Evolutionary conservation across 2,113 vertebrate species (phyloP), one percentile per base, ranked within the genome.

Genomic region (Tylochromis polylepis): DNA sequence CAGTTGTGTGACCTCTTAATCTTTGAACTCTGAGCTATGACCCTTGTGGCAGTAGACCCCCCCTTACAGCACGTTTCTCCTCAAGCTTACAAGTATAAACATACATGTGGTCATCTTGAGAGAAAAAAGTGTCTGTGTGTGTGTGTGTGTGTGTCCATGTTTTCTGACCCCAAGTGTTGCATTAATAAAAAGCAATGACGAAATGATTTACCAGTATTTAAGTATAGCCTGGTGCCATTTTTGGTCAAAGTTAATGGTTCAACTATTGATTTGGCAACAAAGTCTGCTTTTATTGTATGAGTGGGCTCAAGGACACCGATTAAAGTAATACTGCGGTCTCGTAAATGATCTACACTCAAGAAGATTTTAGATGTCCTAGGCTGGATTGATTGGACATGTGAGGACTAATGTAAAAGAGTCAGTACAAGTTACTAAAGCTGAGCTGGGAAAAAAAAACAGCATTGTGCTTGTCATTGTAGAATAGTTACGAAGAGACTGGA

Each of bases 1-100:
- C 85, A 91, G 89, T 86, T 87, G 83, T 84, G 82, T 85, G 85
- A 91, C 93, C 85, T 91, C 70, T 51, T 91, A 81, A 85, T 81
- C 93, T 91, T 43, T 91, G 56, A 94, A 86, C 88, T 85, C n/a
- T 88, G 87, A 91, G 51, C 91, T 91, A 22, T 89, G 89, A 94
- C 84, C 92, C 53, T 41, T 34, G 38, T 60, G 67, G 83, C 87
- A 85, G 75, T 83, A 90, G 82, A 91, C 88, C 49, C 58, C 81
- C 53, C 75, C 29, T 78, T 34, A 95, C 90, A 93, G 89, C 88
- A 81, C 55, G 84, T 90, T 92, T 81, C 84, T 83, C 36, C 79
- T 89, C 29, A n/a, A 70, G 84, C 88, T 46, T 81, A 81, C 67
- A 85, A 51, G 60, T 65, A 80, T 53, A 85, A 90, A 89, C 90